Evolutionary conservation across 2,797 vertebrate genomes (phyloP).

Genomic region (Meda fulgida): DNA sequence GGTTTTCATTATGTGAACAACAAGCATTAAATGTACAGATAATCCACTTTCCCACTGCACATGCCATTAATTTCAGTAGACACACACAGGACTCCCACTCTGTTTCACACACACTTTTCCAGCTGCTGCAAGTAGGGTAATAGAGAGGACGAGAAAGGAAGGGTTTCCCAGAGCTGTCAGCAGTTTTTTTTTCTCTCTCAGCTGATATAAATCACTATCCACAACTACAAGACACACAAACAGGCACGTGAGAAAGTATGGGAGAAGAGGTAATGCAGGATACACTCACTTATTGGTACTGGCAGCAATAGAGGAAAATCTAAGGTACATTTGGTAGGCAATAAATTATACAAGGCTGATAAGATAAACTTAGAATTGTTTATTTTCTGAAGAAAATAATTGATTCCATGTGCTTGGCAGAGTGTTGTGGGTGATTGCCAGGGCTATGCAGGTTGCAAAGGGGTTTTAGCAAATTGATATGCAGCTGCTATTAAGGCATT

Average conservation of each 20-base stretch:
- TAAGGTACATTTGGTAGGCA: background rate
- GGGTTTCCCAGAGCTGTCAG: constrained; percentile 65
- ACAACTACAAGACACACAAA: background rate
- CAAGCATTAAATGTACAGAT: constrained; percentile 31
- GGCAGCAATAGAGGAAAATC: background rate
- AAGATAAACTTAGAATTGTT: background rate
- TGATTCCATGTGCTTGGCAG: background rate
- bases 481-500: background rate
- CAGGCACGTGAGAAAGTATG: constrained; percentile 11
- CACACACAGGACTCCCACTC: constrained; percentile 48
- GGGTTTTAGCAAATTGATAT: background rate
- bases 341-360: background rate
- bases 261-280: background rate
- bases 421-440: background rate
- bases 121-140: constrained; percentile 56
- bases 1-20: constrained; percentile 45
- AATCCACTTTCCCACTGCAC: constrained; percentile 55
- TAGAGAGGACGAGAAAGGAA: constrained; percentile 46
- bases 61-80: constrained; percentile 56
- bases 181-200: constrained; percentile 50
- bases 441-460: background rate
- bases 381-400: background rate
- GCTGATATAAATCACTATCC: constrained; percentile 61
- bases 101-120: constrained; percentile 46
- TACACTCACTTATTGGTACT: background rate